These are phyloP conservation scores for Tetramorium parvispinum DNA, from an alignment of 1,140 invertebrate species.

Conservation along the genomic window DNA sequence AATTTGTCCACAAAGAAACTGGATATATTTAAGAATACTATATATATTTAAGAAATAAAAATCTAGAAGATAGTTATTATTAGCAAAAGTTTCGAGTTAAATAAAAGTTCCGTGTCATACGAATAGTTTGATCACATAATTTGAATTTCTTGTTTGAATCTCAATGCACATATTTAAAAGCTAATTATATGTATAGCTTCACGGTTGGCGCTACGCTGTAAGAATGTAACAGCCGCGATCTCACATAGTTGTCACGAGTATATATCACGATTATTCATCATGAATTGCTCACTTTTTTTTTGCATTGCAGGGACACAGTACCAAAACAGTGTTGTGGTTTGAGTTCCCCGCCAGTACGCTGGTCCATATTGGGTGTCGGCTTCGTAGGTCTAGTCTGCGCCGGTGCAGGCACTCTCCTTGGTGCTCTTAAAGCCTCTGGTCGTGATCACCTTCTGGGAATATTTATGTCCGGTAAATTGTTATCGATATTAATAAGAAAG, in stretches of 20 bases:
- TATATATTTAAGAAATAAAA: no score
- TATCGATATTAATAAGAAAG: neutral
- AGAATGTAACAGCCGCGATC: neutral
- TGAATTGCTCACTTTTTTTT: constrained; percentile 65
- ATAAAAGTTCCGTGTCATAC: neutral
- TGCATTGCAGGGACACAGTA: constrained; percentile 82
- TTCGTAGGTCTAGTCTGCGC: constrained; percentile 84
- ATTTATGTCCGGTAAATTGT: constrained; percentile 84
- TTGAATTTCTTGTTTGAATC: neutral
- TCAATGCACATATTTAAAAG: neutral
- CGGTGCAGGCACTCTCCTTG: constrained; percentile 83
- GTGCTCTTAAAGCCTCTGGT: constrained; percentile 84
- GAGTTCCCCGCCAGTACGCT: constrained; percentile 84
- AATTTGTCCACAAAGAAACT: neutral
- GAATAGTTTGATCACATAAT: neutral
- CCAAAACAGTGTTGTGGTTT: constrained; percentile 85
- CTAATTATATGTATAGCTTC: neutral
- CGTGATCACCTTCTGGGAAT: constrained; percentile 84
- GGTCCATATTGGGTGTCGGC: constrained; percentile 84
- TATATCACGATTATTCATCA: constrained; percentile 42
- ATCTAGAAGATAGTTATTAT: no score
- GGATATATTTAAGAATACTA: no score
- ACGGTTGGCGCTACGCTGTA: neutral
- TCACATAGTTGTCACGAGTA: constrained; percentile 64
- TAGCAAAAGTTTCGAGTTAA: no score